Evolutionary conservation across 2,113 vertebrate genomes (phyloP), one percentile per base, ranked within the genome.

Genomic region (Cavia aperea): DNA sequence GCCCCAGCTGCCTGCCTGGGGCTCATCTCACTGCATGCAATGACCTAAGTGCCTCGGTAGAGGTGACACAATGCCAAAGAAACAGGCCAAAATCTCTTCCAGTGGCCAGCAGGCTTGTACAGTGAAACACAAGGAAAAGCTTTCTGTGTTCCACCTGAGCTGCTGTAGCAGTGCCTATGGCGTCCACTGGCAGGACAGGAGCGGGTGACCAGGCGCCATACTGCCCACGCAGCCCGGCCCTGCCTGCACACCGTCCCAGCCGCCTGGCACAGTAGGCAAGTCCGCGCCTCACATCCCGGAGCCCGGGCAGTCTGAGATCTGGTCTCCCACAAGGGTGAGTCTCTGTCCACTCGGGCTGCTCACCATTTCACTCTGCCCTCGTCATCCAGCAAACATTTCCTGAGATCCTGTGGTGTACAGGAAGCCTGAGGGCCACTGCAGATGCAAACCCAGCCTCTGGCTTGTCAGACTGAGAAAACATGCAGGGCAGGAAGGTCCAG

Each of bases 1-100:
- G 95, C 96, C 96, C 92, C 97, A 96, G 96, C 96, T 95, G 96
- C 95, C 96, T 85, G 89, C 95, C 96, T 95, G 92, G 93, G 97
- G 97, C 97, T 96, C 97, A 96, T 97, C 96, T 94, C 97, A 97
- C 96, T 93, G 97, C 97, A 97, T 97, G 94, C 81, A 97, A 96
- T 96, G 96, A 91, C 94, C 92, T 97, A 97, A 97, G 95, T 93
- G 96, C 96, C 96, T 97, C 97, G 91, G 96, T 94, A 96, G 95
- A 97, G 97, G 94, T 91, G 93, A 94, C 96, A 97, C 31, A 23
- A 13, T 83, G 96, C 95, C 97, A 97, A 96, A 96, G 86, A 95
- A 79, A 95, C 13, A 96, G 97, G 97, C 97, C 97, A 82, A 91
- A 68, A 91, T 97, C 97, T 97, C 97, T 93, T 73, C 95, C 94